Percentiles rank a stretch among this genome's conserved stretches.
These are phyloP conservation scores for Halictus rubicundus DNA, from an alignment of 1,140 invertebrate species.

Conservation along the genomic window DNA sequence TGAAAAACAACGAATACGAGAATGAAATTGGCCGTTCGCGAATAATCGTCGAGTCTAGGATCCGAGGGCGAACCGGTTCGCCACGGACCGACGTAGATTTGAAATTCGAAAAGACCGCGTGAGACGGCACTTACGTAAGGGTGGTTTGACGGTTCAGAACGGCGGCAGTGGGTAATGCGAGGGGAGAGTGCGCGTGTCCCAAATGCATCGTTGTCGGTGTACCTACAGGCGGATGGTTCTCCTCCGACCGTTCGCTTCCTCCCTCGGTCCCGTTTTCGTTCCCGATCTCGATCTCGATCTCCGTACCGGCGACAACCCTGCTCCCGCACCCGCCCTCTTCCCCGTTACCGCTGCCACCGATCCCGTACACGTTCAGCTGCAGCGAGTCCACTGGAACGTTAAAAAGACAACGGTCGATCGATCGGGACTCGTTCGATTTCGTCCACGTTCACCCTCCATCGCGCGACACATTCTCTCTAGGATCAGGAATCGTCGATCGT, in stretches of 20 bases:
- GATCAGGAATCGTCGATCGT: too few species aligned
- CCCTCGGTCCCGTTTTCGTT: constrained; percentile 57
- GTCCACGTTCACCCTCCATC: neutral
- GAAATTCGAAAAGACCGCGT: too few species aligned
- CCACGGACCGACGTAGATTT: too few species aligned
- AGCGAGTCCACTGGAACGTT: constrained; percentile 76
- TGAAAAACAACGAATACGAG: constrained; percentile 58
- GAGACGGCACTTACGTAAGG: constrained; percentile 74
- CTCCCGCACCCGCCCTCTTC: neutral
- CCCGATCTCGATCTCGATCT: constrained; percentile 7
- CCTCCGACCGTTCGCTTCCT: constrained; percentile 68
- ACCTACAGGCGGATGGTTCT: constrained; percentile 71
- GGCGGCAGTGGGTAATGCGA: constrained; percentile 77
- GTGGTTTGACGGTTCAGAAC: constrained; percentile 77
- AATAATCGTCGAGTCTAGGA: too few species aligned
- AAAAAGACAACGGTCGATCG: constrained; percentile 36
- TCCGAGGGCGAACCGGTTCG: neutral
- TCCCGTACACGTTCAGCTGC: constrained; percentile 76
- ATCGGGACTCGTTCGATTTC: neutral
- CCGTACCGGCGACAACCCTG: constrained; percentile 40
- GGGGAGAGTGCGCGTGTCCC: constrained; percentile 76
- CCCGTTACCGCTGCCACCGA: constrained; percentile 65
- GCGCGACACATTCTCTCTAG: too few species aligned
- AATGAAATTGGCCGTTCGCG: neutral
- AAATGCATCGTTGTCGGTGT: constrained; percentile 68